Evolutionary conservation across 2,888 invertebrate genomes (phyloP).

Genomic region (Lepas anatifera): DNA sequence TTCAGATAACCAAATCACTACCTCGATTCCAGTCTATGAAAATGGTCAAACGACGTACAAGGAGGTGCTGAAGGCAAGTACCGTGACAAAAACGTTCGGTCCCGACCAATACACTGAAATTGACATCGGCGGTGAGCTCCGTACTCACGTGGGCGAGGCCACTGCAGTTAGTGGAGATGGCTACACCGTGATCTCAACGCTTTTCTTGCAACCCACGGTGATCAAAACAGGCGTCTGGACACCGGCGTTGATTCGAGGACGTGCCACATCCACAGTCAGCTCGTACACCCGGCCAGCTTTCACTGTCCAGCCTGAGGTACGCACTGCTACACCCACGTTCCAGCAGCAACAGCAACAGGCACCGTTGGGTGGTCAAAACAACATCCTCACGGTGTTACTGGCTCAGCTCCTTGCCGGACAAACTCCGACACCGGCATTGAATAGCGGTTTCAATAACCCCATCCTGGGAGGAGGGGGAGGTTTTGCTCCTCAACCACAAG

Average conservation of each 20-base stretch:
- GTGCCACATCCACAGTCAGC: slow-evolving; percentile 16
- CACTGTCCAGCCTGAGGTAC: slow-evolving; percentile 12
- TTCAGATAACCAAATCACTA: slow-evolving; percentile 21
- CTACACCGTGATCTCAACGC: slow-evolving; percentile 17
- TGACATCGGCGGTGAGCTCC: slow-evolving; percentile 19
- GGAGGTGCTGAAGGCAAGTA: slow-evolving; percentile 24
- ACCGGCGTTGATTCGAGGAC: slow-evolving; percentile 18
- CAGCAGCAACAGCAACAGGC: slow-evolving; percentile 15
- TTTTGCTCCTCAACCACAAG: not conserved
- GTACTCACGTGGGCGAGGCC: slow-evolving; percentile 17
- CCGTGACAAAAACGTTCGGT: slow-evolving; percentile 20
- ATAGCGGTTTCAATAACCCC: not conserved
- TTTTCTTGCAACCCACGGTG: slow-evolving; percentile 22
- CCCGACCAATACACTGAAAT: slow-evolving; percentile 23
- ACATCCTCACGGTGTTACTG: slow-evolving; percentile 21
- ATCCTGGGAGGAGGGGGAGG: too few species aligned
- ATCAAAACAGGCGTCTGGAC: slow-evolving; percentile 18
- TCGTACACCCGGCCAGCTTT: slow-evolving; percentile 6
- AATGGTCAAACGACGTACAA: slow-evolving; percentile 22
- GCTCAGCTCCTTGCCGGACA: slow-evolving; percentile 5
- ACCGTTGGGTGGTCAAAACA: slow-evolving; percentile 14
- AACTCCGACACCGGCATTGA: slow-evolving; percentile 18
- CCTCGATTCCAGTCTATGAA: slow-evolving; percentile 23
- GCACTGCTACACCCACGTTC: slow-evolving; percentile 17
- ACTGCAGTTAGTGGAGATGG: slow-evolving; percentile 20